phyloP scores from a whole-genome alignment of 2,113 vertebrate genomes.

The Cochlearius cochlearius region DNA sequence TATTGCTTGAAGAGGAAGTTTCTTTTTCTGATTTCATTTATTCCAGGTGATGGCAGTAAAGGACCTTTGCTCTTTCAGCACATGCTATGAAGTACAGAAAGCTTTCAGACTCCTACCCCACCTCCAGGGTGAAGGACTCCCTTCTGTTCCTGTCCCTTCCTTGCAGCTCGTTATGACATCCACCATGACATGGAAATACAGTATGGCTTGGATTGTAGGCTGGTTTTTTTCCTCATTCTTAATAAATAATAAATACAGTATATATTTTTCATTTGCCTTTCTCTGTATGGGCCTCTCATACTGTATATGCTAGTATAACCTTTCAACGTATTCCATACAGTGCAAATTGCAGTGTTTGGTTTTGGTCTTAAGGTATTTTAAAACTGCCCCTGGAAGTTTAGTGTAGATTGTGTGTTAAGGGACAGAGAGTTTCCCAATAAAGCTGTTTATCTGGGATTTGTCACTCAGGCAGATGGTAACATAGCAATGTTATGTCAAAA shows the following conservation, averaged over 20 bases:
- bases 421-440: not conserved
- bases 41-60: constrained; percentile 77
- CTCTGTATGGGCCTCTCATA: not conserved
- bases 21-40: constrained; percentile 33
- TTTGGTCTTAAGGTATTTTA: not conserved
- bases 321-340: not conserved
- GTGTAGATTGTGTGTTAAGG: not conserved
- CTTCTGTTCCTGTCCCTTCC: not conserved
- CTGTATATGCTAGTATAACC: not conserved
- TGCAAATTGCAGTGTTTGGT: not conserved
- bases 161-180: not conserved
- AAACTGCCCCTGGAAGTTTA: not conserved
- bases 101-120: not conserved
- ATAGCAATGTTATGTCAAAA: constrained; percentile 5
- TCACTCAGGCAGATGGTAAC: constrained; percentile 31
- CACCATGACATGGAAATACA: not conserved
- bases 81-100: not conserved
- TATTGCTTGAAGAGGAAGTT: not conserved
- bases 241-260: not conserved
- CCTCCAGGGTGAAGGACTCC: not conserved
- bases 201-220: not conserved
- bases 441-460: constrained; percentile 44
- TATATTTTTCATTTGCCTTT: not conserved
- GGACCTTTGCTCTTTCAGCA: constrained; percentile 38
- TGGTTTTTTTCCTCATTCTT: not conserved